Percentiles rank a stretch among this genome's conserved stretches.
phyloP scores from a whole-genome alignment of 2,888 invertebrate genomes.

The Trichacis sp. region DNA sequence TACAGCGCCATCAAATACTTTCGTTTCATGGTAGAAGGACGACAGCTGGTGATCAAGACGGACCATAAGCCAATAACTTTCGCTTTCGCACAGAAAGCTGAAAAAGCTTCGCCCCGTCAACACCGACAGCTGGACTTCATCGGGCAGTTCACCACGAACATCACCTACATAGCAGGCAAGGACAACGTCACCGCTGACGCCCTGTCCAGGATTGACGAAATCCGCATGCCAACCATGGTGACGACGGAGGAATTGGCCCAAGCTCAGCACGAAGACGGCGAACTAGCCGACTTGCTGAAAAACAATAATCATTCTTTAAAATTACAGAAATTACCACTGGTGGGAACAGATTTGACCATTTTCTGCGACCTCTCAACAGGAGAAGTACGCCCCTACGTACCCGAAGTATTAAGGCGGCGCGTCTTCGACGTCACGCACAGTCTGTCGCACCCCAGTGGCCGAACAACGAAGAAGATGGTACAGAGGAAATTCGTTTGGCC shows the following conservation, averaged over 20 bases:
- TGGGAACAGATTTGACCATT: neutral
- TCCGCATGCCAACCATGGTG: conserved; percentile 1
- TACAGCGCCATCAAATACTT: too few relatives aligned
- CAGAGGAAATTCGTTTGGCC: too few relatives aligned
- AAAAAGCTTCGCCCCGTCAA: conserved; percentile 28
- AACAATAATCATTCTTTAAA: neutral
- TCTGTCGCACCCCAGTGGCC: neutral
- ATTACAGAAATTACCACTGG: neutral
- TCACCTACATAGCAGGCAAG: conserved; percentile 19
- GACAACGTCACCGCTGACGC: conserved; percentile 17
- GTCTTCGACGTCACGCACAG: neutral
- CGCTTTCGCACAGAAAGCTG: conserved; percentile 20
- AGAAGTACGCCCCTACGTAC: conserved; percentile 36
- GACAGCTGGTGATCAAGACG: conserved; percentile 17
- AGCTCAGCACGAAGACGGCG: conserved; percentile 13
- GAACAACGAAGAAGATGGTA: conserved; percentile 44
- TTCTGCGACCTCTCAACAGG: conserved; percentile 37
- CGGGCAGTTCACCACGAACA: conserved; percentile 29
- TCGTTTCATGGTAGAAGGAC: too few relatives aligned
- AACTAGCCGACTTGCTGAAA: conserved; percentile 5
- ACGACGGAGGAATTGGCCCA: neutral
- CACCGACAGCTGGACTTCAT: conserved; percentile 13
- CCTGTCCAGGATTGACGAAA: conserved; percentile 8
- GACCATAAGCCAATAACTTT: too few relatives aligned
- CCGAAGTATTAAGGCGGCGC: conserved; percentile 20